Evolutionary conservation across 2,888 invertebrate species (phyloP), one percentile per base, ranked within the genome.

Genomic region (Cremastobaeus sp.): DNA sequence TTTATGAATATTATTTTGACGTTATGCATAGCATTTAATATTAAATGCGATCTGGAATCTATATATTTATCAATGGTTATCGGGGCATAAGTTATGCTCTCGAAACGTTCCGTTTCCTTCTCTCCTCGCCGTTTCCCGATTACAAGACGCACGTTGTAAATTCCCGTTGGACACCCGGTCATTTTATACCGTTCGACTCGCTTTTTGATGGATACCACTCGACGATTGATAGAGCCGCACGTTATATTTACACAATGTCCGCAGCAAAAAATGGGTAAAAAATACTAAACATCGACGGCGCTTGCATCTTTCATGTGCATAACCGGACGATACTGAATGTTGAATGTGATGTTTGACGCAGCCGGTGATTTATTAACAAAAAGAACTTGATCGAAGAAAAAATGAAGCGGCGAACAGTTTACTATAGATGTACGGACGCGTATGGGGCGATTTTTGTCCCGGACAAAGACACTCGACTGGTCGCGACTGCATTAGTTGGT

Each of bases 151-250:
- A 15, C 30, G 47, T 39, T 60, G 54, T 57, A 64, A 64, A 71
- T 71, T 60, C 47, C 18, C 37, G 4, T 32, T 43, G 45, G 62
- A 73, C 66, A 39, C 48, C 59, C 62, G 66, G 48, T 62, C 55
- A 73, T 68, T 62, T 73, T 55, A 54, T 64, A 30, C 43, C 50
- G 54, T 62, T 52, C 62, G 70, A 70, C 41, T 50, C 30, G 35
- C 43, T 15, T 43, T 62, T 68, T 73, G 73, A 73, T 68, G 55
- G 64, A 68, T 62, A 60, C 73, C 62, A 64, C 68, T 62, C 57
- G 9, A 60, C 73, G 68, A 73, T 68, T 68, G 73, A 73, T 73
- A 66, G 54, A 60, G 62, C 55, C 48, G 68, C 60, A n/a, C 30
- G 41, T 20, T 57, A 64, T 47, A 68, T 73, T 66, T 73, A 68